Conservation (phyloP, 2,113 vertebrate species). For the Elanoides forficatus region DNA sequence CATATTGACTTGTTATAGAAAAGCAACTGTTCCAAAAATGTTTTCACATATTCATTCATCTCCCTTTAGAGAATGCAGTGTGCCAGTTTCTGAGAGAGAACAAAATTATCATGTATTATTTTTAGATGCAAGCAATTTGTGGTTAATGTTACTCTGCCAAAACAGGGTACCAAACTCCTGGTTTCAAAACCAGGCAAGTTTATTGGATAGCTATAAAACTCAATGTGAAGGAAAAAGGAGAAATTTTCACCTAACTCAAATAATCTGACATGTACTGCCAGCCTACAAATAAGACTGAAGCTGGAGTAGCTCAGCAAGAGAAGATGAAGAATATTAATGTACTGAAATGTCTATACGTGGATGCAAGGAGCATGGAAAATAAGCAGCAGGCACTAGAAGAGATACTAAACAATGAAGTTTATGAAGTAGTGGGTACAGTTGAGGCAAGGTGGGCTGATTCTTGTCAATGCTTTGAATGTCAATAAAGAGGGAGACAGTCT, state of each 20-base stretch:
- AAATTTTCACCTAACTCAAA: not conserved
- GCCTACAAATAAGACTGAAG: not conserved
- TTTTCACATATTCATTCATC: slow-evolving; percentile 7
- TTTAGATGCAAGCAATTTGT: slow-evolving; percentile 26
- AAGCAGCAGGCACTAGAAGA: not conserved
- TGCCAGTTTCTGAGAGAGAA: slow-evolving; percentile 6
- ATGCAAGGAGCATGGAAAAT: slow-evolving; percentile 25
- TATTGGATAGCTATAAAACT: not conserved
- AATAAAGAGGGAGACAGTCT: not conserved
- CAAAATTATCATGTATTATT: slow-evolving; percentile 22
- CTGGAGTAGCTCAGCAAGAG: not conserved
- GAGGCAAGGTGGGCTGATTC: not conserved
- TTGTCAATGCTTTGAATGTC: not conserved
- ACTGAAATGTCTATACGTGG: not conserved
- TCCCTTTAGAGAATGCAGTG: not conserved
- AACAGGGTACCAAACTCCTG: not conserved
- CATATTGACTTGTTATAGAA: slow-evolving; percentile 21
- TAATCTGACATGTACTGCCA: not conserved
- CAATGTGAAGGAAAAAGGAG: not conserved
- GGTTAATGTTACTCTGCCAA: not conserved
- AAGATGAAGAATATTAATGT: slow-evolving; percentile 17
- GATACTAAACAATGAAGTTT: not conserved
- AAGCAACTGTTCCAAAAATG: slow-evolving; percentile 1
- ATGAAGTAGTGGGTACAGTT: not conserved
- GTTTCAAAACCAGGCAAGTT: not conserved